Evolutionary conservation across 1,140 invertebrate species (phyloP).

Genomic region (Drosophila tropicalis): DNA sequence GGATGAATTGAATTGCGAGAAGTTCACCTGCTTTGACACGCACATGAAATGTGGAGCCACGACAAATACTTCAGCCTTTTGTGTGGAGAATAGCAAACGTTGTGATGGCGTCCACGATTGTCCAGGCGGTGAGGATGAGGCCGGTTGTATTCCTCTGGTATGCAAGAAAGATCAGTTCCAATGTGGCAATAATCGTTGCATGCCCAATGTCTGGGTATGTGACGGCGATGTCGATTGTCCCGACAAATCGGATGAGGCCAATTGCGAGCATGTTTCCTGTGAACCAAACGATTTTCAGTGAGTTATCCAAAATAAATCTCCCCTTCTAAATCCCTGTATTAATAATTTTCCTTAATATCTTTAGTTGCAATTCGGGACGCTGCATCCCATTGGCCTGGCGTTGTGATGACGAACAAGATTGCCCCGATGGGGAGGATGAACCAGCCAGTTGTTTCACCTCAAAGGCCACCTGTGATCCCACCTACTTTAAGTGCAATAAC

Average conservation of each 20-base stretch:
- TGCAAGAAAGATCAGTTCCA: conserved; percentile 89
- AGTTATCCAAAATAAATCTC: conserved; percentile 54
- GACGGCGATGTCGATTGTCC: conserved; percentile 90
- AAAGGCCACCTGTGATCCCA: conserved; percentile 87
- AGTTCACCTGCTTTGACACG: conserved; percentile 80
- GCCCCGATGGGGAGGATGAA: conserved; percentile 89
- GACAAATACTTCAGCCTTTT: conserved; percentile 67
- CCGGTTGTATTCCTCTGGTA: conserved; percentile 82
- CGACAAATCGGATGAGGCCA: conserved; percentile 88
- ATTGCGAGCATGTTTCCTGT: conserved; percentile 86
- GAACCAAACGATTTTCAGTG: conserved; percentile 83
- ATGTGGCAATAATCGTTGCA: conserved; percentile 88
- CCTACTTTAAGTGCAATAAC: conserved; percentile 88
- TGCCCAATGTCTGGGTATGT: conserved; percentile 91
- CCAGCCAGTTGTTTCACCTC: conserved; percentile 85
- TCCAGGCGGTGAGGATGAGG: conserved; percentile 87
- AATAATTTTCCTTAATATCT: not conserved
- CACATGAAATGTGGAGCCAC: conserved; percentile 76
- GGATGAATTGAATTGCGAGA: conserved; percentile 87
- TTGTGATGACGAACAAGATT: conserved; percentile 91
- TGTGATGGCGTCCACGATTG: conserved; percentile 87
- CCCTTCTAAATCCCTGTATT: not conserved
- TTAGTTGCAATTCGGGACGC: conserved; percentile 86
- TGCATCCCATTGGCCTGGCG: conserved; percentile 93
- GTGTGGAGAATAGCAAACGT: conserved; percentile 71